These are phyloP conservation scores for Carpatolechia fugitivella DNA, from an alignment of 2,888 invertebrate species.

Conservation along the genomic window DNA sequence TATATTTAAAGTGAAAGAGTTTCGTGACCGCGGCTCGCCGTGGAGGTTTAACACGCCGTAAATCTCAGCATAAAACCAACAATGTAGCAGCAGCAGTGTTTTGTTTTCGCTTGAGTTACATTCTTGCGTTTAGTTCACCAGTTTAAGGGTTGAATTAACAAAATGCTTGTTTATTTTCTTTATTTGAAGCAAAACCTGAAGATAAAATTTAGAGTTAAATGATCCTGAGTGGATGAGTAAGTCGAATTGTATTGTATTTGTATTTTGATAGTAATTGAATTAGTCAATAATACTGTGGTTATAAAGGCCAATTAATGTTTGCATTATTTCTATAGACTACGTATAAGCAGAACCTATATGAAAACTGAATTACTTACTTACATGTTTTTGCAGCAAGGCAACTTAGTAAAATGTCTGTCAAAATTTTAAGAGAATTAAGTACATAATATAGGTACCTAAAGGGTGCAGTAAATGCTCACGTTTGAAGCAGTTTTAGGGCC, in stretches of 20 bases:
- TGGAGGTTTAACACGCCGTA: constrained; percentile 66
- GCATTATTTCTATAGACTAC: no score
- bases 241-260: no score
- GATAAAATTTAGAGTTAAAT: no score
- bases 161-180: neutral
- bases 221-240: no score
- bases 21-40: constrained; percentile 58
- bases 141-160: constrained; percentile 14
- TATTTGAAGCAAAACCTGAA: no score
- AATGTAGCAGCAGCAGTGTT: constrained; percentile 61
- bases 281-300: no score
- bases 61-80: constrained; percentile 68
- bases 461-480: neutral
- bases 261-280: no score
- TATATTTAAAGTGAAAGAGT: constrained; percentile 27
- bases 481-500: constrained; percentile 36
- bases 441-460: neutral
- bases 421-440: neutral
- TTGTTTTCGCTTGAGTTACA: constrained; percentile 44
- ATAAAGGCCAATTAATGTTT: no score
- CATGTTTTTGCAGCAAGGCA: no score
- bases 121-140: constrained; percentile 43
- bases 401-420: no score
- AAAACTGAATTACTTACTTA: no score
- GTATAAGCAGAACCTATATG: no score